These are phyloP conservation scores for Nycticryphes semicollaris DNA, from an alignment of 2,113 vertebrate genomes.

Conservation along the genomic window DNA sequence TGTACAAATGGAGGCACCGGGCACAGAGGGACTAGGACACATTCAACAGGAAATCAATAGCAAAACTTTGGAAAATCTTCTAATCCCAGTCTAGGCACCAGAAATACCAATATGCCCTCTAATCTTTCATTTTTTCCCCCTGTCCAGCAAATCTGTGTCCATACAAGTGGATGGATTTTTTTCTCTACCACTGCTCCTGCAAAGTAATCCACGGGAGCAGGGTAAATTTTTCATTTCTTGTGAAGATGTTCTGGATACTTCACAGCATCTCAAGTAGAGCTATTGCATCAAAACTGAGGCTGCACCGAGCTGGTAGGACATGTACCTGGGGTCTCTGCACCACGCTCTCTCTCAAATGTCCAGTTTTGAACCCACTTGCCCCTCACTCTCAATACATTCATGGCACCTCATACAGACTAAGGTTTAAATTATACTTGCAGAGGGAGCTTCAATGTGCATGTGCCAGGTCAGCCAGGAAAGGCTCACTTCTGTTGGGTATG, in stretches of 20 bases:
- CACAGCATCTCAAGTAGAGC: neutral
- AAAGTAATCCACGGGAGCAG: neutral
- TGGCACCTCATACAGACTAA: neutral
- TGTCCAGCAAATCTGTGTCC: neutral
- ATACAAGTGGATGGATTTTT: neutral
- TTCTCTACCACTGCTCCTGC: neutral
- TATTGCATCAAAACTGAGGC: neutral
- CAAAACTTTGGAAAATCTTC: neutral
- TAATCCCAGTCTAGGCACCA: neutral
- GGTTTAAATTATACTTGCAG: neutral
- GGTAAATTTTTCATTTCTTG: neutral
- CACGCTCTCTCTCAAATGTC: neutral
- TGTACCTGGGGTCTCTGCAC: neutral
- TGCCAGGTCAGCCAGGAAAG: neutral
- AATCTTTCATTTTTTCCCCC: neutral
- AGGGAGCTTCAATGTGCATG: neutral
- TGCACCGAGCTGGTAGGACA: neutral
- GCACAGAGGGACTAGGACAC: neutral
- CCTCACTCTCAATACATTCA: neutral
- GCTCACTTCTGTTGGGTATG: neutral
- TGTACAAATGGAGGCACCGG: neutral
- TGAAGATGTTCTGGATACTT: neutral
- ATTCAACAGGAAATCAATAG: neutral
- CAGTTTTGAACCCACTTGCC: neutral
- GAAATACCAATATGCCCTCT: neutral